These are phyloP conservation scores for Phoxinus phoxinus DNA, from an alignment of 2,113 vertebrate genomes.

Conservation along the genomic window DNA sequence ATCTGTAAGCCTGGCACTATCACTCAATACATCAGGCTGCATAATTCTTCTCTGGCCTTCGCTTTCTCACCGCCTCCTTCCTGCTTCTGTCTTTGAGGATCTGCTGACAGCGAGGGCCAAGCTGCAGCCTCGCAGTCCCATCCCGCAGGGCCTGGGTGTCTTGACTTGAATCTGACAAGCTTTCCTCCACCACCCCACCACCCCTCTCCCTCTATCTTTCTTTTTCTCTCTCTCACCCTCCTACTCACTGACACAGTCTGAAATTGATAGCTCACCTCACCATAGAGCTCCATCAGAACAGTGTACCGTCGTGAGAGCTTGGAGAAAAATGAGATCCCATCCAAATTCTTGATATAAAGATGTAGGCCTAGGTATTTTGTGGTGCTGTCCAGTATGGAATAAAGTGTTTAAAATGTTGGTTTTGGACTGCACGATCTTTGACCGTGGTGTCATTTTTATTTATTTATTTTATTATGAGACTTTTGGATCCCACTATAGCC, in stretches of 20 bases:
- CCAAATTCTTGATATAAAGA: neutral
- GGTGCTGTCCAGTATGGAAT: neutral
- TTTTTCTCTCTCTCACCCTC: neutral
- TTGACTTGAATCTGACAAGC: conserved; percentile 49
- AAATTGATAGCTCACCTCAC: conserved; percentile 20
- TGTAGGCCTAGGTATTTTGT: neutral
- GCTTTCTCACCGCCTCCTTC: conserved; percentile 36
- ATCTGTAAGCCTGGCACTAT: neutral
- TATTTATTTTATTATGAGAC: neutral
- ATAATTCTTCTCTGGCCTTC: conserved; percentile 55
- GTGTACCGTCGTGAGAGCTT: conserved; percentile 2
- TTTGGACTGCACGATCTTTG: neutral
- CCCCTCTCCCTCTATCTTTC: neutral
- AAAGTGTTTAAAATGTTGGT: neutral
- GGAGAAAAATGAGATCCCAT: neutral
- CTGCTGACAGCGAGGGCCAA: conserved; percentile 59
- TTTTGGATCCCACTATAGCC: neutral
- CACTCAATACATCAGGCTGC: conserved; percentile 29
- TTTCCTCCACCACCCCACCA: conserved; percentile 15
- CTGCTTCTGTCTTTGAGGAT: conserved; percentile 55
- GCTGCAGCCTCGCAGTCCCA: conserved; percentile 51
- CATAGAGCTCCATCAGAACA: neutral
- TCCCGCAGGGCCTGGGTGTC: conserved; percentile 56
- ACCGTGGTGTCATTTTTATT: neutral
- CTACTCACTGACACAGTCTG: conserved; percentile 20